These are phyloP conservation scores for Eubucco bourcierii DNA, from an alignment of 2,113 vertebrate genomes.

Conservation along the genomic window DNA sequence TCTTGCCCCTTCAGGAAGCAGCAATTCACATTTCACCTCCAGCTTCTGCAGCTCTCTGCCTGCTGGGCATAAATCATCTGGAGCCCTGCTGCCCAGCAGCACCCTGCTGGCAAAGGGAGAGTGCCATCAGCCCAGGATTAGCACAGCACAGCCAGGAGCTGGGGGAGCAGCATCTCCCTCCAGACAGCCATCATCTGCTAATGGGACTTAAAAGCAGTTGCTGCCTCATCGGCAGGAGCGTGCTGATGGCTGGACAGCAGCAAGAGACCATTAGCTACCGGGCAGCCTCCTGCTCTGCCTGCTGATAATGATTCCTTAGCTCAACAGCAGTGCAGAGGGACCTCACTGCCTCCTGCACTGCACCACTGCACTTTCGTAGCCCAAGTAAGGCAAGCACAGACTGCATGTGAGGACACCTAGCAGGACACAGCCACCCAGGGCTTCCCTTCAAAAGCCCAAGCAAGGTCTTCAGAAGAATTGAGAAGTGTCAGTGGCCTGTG, in stretches of 20 bases:
- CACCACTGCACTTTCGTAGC: conserved; percentile 59
- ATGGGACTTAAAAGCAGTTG: conserved; percentile 80
- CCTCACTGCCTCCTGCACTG: conserved; percentile 66
- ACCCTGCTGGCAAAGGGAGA: accelerated
- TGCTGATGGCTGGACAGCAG: conserved; percentile 77
- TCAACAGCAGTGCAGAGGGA: conserved; percentile 60
- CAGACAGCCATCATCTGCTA: conserved; percentile 79
- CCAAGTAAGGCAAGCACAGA: conserved; percentile 68
- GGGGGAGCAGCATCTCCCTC: conserved; percentile 68
- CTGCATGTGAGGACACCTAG: neutral
- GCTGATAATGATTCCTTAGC: conserved; percentile 76
- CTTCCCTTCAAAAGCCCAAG: neutral
- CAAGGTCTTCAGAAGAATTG: neutral
- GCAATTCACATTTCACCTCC: neutral
- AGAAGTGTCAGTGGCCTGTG: too few relatives aligned
- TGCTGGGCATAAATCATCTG: accelerated
- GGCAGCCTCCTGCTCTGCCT: conserved; percentile 70
- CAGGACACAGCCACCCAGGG: neutral
- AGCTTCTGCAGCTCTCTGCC: neutral
- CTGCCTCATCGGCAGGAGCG: conserved; percentile 72
- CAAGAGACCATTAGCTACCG: conserved; percentile 78
- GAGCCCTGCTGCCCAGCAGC: neutral
- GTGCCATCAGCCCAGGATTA: conserved; percentile 38
- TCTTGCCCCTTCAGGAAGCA: neutral
- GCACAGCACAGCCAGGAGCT: conserved; percentile 42